These are phyloP conservation scores for Rhabdomys pumilio DNA, from an alignment of 2,797 vertebrate species.

Conservation along the genomic window DNA sequence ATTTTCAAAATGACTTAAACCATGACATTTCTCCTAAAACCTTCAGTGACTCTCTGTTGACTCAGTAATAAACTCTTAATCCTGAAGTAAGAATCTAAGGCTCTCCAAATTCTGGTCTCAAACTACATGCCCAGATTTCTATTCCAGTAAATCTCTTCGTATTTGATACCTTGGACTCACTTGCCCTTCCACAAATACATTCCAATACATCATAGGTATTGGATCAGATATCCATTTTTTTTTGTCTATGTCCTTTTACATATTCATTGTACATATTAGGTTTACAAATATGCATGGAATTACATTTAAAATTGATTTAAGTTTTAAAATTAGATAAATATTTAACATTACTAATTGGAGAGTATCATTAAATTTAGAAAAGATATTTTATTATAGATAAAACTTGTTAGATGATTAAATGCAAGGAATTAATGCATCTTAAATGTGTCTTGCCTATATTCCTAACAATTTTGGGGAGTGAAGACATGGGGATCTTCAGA, in stretches of 20 bases:
- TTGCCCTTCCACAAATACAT: not conserved
- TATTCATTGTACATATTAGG: not conserved
- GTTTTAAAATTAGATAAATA: not conserved
- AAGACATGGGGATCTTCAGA: not conserved
- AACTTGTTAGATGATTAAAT: constrained; percentile 20
- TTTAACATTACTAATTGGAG: not conserved
- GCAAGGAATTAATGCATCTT: not conserved
- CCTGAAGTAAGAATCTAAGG: not conserved
- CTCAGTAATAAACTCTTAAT: constrained; percentile 27
- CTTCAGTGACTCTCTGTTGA: constrained; percentile 22
- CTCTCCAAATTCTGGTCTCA: not conserved
- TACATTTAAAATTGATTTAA: not conserved
- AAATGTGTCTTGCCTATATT: not conserved
- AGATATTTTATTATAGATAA: not conserved
- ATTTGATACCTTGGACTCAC: not conserved
- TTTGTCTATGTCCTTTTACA: not conserved
- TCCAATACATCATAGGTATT: not conserved
- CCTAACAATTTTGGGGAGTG: not conserved
- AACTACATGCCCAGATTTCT: not conserved
- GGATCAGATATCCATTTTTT: not conserved
- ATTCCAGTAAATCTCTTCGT: constrained; percentile 20
- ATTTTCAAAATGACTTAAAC: constrained; percentile 39
- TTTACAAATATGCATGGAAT: not conserved
- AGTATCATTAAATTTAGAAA: not conserved
- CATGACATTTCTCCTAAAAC: not conserved